A percentile compares a stretch with the other conserved stretches of the same genome.
Evolutionary conservation across 2,113 vertebrate genomes (phyloP).

Genomic region (Melanocharis versteri): DNA sequence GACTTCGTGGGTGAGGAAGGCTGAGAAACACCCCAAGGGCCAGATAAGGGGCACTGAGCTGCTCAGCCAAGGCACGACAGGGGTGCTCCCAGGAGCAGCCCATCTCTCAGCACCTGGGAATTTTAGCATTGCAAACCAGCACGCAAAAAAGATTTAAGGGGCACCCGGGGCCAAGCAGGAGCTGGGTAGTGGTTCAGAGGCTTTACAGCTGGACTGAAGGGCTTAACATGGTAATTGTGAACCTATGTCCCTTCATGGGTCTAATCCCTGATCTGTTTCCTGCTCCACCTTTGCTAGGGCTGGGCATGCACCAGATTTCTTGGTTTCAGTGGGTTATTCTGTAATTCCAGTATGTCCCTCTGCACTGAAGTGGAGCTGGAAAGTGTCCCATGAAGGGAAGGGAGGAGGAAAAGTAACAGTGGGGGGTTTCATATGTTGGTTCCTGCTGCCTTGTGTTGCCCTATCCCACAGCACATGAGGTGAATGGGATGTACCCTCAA

Average conservation of each 20-base stretch:
- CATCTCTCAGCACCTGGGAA: not conserved
- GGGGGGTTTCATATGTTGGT: not conserved
- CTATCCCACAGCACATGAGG: not conserved
- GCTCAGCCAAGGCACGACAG: not conserved
- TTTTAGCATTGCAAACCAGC: slow-evolving; percentile 4
- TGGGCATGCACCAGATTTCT: slow-evolving; percentile 30
- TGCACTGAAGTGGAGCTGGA: not conserved
- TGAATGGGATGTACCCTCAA: not conserved
- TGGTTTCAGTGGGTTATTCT: slow-evolving; percentile 14
- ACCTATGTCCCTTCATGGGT: not conserved
- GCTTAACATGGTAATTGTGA: slow-evolving; percentile 55
- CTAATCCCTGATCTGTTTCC: slow-evolving; percentile 37
- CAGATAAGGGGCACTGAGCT: not conserved
- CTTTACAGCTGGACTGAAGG: slow-evolving; percentile 26
- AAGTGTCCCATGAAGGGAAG: not conserved
- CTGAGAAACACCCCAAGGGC: not conserved
- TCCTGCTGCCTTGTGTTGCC: not conserved
- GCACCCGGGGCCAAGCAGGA: slow-evolving; percentile 8
- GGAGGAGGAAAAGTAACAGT: not conserved
- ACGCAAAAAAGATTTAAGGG: slow-evolving; percentile 27
- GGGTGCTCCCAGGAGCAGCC: not conserved
- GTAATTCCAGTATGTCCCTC: not conserved
- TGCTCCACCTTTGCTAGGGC: slow-evolving; percentile 23
- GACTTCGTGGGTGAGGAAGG: not conserved
- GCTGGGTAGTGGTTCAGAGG: not conserved